These are phyloP conservation scores for Pygoscelis antarcticus DNA, from an alignment of 2,113 vertebrate species.

Conservation along the genomic window DNA sequence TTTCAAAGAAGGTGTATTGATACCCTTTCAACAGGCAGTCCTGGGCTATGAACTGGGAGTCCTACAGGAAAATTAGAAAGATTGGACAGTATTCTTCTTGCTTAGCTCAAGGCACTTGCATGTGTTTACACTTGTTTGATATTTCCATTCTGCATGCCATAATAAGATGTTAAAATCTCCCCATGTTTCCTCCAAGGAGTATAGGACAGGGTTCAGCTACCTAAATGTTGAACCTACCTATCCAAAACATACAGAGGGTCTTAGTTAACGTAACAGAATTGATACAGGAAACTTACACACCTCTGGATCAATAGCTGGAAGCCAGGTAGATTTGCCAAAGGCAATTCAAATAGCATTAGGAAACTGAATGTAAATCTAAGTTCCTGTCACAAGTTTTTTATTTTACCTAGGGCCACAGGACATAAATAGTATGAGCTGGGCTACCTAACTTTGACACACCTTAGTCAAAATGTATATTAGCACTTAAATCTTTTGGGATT, in stretches of 20 bases:
- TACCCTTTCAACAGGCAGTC: not conserved
- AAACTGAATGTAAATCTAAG: not conserved
- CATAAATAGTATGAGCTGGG: not conserved
- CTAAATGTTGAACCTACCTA: not conserved
- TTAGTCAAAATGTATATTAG: not conserved
- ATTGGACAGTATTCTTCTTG: not conserved
- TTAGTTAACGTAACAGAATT: not conserved
- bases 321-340: not conserved
- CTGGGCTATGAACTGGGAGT: not conserved
- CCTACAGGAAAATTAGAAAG: not conserved
- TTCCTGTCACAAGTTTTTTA: not conserved
- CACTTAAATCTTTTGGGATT: not conserved
- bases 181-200: not conserved
- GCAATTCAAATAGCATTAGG: not conserved
- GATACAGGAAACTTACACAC: not conserved
- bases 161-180: not conserved
- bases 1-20: not conserved
- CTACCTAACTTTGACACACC: not conserved
- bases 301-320: not conserved
- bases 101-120: not conserved
- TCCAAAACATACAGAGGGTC: not conserved
- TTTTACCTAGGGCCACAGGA: not conserved
- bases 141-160: not conserved
- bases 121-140: not conserved
- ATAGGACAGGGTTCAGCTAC: not conserved